phyloP scores from a whole-genome alignment of 2,113 vertebrate genomes.

The Struthidea cinerea region DNA sequence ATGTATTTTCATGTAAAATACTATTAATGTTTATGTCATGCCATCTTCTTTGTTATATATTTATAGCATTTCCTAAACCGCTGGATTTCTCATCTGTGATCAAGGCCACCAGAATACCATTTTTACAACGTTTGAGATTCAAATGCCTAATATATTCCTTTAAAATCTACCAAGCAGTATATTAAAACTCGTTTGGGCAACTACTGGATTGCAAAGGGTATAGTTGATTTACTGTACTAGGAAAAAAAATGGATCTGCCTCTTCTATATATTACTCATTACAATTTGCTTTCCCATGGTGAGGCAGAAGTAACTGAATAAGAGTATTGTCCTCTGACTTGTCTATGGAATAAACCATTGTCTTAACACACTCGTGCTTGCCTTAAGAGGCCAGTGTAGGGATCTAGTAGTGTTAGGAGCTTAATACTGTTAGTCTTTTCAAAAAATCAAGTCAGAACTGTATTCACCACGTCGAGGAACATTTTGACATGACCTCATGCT shows the following conservation, averaged over 20 bases:
- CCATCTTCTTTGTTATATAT: background rate
- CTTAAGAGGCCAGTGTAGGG: background rate
- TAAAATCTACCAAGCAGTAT: background rate
- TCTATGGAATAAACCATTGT: background rate
- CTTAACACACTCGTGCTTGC: background rate
- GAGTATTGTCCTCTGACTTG: background rate
- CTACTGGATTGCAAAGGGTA: background rate
- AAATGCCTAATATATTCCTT: background rate
- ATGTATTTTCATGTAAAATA: background rate
- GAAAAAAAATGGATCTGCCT: background rate
- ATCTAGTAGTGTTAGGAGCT: background rate
- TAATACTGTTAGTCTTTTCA: background rate
- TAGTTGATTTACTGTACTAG: background rate
- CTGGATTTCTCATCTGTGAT: background rate
- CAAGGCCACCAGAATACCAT: background rate
- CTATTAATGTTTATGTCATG: background rate
- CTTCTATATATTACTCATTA: background rate
- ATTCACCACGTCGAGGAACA: background rate
- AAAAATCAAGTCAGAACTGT: background rate
- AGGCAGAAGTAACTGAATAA: background rate
- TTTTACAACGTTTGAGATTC: background rate
- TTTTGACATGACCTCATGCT: constrained; percentile 32
- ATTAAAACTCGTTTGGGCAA: background rate
- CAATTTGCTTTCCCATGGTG: background rate
- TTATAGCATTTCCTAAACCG: background rate